Base-by-base conservation (phyloP, 2,797 vertebrate species). In the Phrynocephalus forsythii region DNA sequence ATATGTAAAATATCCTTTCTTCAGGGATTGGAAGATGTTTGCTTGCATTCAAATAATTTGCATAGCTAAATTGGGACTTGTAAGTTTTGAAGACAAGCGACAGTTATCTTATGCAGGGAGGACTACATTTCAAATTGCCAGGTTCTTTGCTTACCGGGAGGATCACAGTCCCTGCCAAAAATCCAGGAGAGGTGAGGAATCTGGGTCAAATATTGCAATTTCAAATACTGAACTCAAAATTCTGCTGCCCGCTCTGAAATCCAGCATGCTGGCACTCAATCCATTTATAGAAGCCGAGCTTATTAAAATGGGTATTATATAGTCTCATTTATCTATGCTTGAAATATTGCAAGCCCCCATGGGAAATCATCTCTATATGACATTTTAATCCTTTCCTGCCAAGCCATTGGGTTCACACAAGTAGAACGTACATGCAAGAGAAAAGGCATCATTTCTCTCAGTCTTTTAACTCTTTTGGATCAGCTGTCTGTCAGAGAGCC, bases 1-100 rank as follows among this genome's bases (percentile, higher is more conserved):
- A 44, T 7, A 26, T 63, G 33, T 67, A 68, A 78, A 50, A 78
- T 30, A 82, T 38, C 84, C 73, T 67, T 69, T 73, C 79, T 83
- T 30, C 38, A 72, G 48, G 28, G 81, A 60, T 6, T 50, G 67
- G 68, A 80, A 82, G 60, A 16, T 52, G 87, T 82, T 87, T 85
- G 52, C 88, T 79, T 87, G 67, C 78, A 7, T 33, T 66, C n/a
- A 81, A n/a, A 5, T 52, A 48, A 56, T 82, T 10, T 20, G 50
- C n/a, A 67, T 52, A 90, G 56, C 73, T 88, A 56, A 69, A 30
- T 6, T 50, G 72, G 66, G 28, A 76, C 28, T 79, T 78, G 75
- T 38, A 33, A n/a, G 28, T 68, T 5, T 52, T 75, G 86, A 79
- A n/a, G 52, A 22, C 87, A 83, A 18, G 16, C 68, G 68, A 52